These are phyloP conservation scores for Craniophora ligustri DNA, from an alignment of 2,888 invertebrate species.

Conservation along the genomic window DNA sequence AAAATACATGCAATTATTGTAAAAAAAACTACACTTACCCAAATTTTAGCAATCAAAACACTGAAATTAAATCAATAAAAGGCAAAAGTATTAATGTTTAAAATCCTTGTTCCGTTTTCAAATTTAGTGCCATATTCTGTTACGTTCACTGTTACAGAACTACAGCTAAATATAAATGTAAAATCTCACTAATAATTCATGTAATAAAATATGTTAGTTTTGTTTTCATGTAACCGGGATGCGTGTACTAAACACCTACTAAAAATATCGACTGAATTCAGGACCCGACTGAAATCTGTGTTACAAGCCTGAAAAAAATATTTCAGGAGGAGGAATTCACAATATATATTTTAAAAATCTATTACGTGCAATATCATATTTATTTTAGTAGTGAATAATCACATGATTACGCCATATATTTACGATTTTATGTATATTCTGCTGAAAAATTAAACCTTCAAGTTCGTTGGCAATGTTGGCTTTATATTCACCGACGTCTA, in stretches of 20 bases:
- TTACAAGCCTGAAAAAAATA: constrained; percentile 14
- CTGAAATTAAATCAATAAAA: constrained; percentile 30
- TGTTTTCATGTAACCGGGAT: constrained; percentile 24
- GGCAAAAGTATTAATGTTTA: neutral
- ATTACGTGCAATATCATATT: too few species aligned
- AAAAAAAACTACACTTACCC: constrained; percentile 38
- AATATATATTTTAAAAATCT: too few species aligned
- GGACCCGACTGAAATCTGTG: constrained; percentile 30
- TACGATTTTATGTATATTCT: too few species aligned
- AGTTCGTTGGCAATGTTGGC: too few species aligned
- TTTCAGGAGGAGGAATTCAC: neutral
- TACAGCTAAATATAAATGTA: neutral
- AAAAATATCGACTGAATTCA: constrained; percentile 72
- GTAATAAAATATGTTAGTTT: constrained; percentile 13
- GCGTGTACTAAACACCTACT: constrained; percentile 45
- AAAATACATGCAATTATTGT: too few species aligned
- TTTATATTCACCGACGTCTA: too few species aligned
- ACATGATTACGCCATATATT: too few species aligned
- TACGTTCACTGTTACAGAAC: neutral
- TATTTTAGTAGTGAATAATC: too few species aligned
- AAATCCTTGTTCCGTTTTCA: constrained; percentile 2
- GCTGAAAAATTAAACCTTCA: too few species aligned
- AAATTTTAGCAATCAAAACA: constrained; percentile 27
- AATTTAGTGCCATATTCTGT: constrained; percentile 10
- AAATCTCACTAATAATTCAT: constrained; percentile 4